A percentile compares a stretch with the other conserved stretches of the same genome.
Evolutionary conservation across 2,888 invertebrate species (phyloP).

Genomic region (Andrena praecox): DNA sequence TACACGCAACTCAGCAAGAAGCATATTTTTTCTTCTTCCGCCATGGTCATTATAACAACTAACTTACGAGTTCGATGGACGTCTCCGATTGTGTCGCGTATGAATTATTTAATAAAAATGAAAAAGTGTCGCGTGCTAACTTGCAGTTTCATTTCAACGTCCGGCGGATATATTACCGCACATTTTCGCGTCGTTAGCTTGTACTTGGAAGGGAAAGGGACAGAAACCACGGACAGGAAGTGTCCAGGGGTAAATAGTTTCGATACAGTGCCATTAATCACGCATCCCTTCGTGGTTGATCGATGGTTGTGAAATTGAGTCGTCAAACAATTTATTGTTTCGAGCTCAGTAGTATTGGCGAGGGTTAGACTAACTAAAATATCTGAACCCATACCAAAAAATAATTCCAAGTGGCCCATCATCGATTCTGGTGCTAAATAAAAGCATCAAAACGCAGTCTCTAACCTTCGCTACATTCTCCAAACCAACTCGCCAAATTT

Average conservation of each 20-base stretch:
- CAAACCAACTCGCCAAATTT: too few relatives aligned
- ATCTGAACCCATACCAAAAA: too few relatives aligned
- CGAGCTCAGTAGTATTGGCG: background rate
- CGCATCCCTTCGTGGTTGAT: conserved; percentile 15
- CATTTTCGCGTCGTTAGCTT: conserved; percentile 53
- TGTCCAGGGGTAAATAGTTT: conserved; percentile 13
- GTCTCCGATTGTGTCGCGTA: conserved; percentile 30
- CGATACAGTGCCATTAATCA: conserved; percentile 29
- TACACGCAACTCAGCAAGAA: conserved; percentile 28
- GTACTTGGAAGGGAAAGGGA: background rate
- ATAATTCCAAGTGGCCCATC: too few relatives aligned
- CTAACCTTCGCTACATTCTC: too few relatives aligned
- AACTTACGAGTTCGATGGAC: conserved; percentile 63
- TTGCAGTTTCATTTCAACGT: conserved; percentile 43
- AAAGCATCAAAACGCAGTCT: too few relatives aligned
- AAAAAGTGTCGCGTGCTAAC: conserved; percentile 49
- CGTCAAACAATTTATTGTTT: conserved; percentile 8
- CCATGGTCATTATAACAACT: conserved; percentile 40
- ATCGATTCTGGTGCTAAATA: too few relatives aligned
- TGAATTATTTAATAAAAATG: conserved; percentile 59
- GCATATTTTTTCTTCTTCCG: background rate
- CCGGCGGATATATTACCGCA: conserved; percentile 32
- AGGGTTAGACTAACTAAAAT: background rate
- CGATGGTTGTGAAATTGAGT: conserved; percentile 36
- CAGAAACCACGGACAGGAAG: background rate